Evolutionary conservation across 2,797 vertebrate species (phyloP), one percentile per base, ranked within the genome.

Genomic region (Chrosomus eos): DNA sequence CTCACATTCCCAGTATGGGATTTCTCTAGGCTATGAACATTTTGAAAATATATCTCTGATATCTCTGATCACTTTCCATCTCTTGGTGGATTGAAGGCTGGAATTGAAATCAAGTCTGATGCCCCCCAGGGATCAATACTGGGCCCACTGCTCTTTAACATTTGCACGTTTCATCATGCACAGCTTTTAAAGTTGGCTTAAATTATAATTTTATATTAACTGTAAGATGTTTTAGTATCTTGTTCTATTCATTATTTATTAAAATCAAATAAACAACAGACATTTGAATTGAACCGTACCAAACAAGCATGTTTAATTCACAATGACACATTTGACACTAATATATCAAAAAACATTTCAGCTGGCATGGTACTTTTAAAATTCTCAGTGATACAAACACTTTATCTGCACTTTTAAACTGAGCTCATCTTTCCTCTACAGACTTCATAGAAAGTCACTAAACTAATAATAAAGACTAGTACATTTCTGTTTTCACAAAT

Each of bases 221-320:
- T 72, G 7, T 18, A 58, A 5, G 7, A 26, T 40, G 7, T 33
- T 72, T 4, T 16, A 16, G 23, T 58, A 58, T 38, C 13, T n/a
- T 33, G 14, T 38, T 76, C 51, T 38, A 36, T 16, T 75, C 4
- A 31, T 21, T 28, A 14, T 9, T 18, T 43, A 40, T 62, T 66
- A 0, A 33, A 31, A 28, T 45, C 58, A 38, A 66, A 74, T 45
- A 7, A 60, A 55, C 7, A 80, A 66, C 74, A 87, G 51, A 40
- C 71, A 82, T 62, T 67, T 64, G 2, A 55, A 74, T 87, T 89
- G n/a, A 82, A 89, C 85, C 89, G 88, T 91, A 92, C 87, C 89
- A 92, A 94, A 93, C 93, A 93, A 92, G 88, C 90, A 90, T 89
- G 58, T 92, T 93, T 93, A 92, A 94, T 95, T 93, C 93, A 95